Percentiles rank a stretch among this genome's conserved stretches.
phyloP scores from a whole-genome alignment of 2,797 vertebrate species.

The Tapirus indicus region DNA sequence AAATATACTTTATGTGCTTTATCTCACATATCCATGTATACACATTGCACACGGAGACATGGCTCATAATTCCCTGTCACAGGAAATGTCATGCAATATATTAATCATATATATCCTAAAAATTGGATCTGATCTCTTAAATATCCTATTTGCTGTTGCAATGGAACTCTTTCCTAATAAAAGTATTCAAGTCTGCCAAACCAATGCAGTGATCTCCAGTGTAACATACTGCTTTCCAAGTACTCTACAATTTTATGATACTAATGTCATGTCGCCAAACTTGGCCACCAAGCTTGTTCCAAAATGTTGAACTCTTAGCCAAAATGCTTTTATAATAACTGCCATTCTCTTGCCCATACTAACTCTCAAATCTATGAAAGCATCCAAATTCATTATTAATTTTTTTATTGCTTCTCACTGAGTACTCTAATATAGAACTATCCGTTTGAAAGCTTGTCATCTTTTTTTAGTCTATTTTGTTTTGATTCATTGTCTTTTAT shows the following conservation, averaged over 20 bases:
- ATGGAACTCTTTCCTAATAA: slow-evolving; percentile 71
- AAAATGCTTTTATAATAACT: slow-evolving; percentile 69
- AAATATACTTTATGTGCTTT: not conserved
- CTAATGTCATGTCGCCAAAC: slow-evolving; percentile 67
- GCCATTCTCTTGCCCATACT: slow-evolving; percentile 8
- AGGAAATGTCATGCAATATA: slow-evolving; percentile 65
- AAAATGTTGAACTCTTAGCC: slow-evolving; percentile 67
- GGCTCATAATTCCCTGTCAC: not conserved
- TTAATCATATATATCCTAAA: slow-evolving; percentile 67
- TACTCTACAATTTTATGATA: slow-evolving; percentile 65
- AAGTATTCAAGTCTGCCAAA: slow-evolving; percentile 58
- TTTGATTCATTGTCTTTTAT: slow-evolving; percentile 48
- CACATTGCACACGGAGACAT: not conserved
- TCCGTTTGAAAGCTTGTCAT: not conserved
- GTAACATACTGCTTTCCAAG: slow-evolving; percentile 64
- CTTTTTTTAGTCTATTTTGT: slow-evolving; percentile 10
- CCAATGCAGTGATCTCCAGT: slow-evolving; percentile 54
- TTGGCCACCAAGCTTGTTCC: slow-evolving; percentile 67
- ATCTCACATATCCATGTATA: not conserved
- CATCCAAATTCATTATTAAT: slow-evolving; percentile 56
- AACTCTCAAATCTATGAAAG: slow-evolving; percentile 33
- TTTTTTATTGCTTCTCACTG: slow-evolving; percentile 54
- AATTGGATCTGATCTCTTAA: slow-evolving; percentile 64
- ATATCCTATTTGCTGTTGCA: slow-evolving; percentile 71
- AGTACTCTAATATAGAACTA: not conserved